Conservation (phyloP, 2,113 vertebrate species). For the Orthonyx spaldingii region DNA sequence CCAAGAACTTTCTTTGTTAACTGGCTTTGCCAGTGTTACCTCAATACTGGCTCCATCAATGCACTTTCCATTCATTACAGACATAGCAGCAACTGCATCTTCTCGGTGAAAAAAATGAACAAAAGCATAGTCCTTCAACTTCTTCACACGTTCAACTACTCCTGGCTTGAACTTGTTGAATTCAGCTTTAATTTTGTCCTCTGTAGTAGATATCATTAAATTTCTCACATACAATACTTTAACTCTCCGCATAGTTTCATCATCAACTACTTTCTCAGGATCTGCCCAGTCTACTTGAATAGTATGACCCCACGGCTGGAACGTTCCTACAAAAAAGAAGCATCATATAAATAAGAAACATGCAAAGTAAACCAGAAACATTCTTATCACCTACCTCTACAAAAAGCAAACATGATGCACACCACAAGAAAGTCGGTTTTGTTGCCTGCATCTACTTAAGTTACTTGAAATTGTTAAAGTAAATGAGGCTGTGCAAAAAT, state of each 20-base stretch:
- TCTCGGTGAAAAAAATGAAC: constrained; percentile 89
- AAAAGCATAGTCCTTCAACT: constrained; percentile 92
- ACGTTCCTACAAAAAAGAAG: constrained; percentile 74
- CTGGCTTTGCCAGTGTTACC: constrained; percentile 89
- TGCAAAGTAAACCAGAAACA: background rate
- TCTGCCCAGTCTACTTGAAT: constrained; percentile 96
- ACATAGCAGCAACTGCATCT: constrained; percentile 85
- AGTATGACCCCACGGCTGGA: constrained; percentile 88
- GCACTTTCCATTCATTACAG: constrained; percentile 82
- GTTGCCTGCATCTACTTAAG: background rate
- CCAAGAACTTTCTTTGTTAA: constrained; percentile 75
- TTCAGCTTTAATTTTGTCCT: constrained; percentile 85
- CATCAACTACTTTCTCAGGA: constrained; percentile 89
- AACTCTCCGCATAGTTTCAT: constrained; percentile 91
- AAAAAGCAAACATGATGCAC: background rate
- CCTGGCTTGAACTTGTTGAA: constrained; percentile 89
- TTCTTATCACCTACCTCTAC: background rate
- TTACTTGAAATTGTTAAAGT: background rate
- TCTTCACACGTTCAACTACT: constrained; percentile 90
- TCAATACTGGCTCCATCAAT: constrained; percentile 89
- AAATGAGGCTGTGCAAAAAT: background rate
- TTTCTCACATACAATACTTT: constrained; percentile 92
- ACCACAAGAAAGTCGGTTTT: background rate
- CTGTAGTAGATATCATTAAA: constrained; percentile 87
- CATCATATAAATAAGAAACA: background rate